Evolutionary conservation across 92 coral and sea anemone species (phyloP).

Genomic region (Porites cylindrica): DNA sequence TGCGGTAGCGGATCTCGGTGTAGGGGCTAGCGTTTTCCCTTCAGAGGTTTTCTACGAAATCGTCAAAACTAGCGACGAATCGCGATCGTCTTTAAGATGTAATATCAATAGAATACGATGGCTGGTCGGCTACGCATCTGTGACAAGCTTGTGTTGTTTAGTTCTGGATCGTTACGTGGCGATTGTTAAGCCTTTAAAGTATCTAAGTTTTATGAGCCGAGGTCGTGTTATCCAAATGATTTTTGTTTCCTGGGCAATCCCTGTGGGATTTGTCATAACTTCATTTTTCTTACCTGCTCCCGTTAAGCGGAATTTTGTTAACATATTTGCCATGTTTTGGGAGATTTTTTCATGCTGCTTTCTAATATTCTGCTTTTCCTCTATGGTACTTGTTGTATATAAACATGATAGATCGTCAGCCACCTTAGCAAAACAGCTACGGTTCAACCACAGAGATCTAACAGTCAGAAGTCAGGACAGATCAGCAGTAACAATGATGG

Average conservation of each 20-base stretch:
- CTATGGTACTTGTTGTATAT: not conserved
- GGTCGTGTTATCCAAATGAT: not conserved
- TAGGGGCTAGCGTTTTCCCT: not conserved
- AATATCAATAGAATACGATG: not conserved
- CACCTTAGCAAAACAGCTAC: not conserved
- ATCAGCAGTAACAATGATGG: not conserved
- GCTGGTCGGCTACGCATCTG: not conserved
- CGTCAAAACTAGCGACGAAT: not conserved
- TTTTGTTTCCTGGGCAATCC: not conserved
- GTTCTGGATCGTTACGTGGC: too few relatives aligned
- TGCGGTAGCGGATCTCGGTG: not conserved
- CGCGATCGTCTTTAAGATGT: not conserved
- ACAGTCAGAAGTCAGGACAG: not conserved
- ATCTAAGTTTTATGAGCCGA: not conserved
- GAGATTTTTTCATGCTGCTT: not conserved
- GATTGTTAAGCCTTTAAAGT: not conserved
- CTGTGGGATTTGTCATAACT: too few relatives aligned
- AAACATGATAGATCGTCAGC: not conserved
- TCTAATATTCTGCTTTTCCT: not conserved
- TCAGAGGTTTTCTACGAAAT: not conserved
- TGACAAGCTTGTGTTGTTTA: not conserved
- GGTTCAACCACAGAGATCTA: not conserved
- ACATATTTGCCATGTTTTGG: not conserved
- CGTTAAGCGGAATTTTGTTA: not conserved
- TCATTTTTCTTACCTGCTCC: not conserved